phyloP scores from a whole-genome alignment of 2,888 invertebrate genomes.

The Drosophila mulleri region DNA sequence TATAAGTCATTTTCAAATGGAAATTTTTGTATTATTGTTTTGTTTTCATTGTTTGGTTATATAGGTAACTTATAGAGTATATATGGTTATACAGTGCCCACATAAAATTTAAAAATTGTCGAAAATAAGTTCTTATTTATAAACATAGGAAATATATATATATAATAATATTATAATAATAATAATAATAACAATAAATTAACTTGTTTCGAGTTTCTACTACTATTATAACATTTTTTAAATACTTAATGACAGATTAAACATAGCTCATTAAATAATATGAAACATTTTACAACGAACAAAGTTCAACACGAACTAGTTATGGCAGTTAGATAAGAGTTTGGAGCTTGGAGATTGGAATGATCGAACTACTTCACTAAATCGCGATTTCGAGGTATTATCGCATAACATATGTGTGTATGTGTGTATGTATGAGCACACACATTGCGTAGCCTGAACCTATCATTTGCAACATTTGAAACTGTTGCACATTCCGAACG shows the following conservation, averaged over 20 bases:
- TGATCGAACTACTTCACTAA: neutral
- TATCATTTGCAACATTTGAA: constrained; percentile 3
- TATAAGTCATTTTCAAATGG: neutral
- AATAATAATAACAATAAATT: too few species aligned
- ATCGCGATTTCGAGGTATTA: neutral
- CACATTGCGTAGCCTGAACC: neutral
- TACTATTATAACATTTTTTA: neutral
- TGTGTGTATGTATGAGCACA: too few species aligned
- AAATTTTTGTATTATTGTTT: constrained; percentile 15
- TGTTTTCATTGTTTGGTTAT: neutral
- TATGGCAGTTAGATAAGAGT: neutral
- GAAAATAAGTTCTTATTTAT: too few species aligned
- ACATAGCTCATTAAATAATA: too few species aligned
- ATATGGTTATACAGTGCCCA: neutral
- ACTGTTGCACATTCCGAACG: constrained; percentile 2
- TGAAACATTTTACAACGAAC: neutral
- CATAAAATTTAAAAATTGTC: too few species aligned
- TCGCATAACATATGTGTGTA: neutral
- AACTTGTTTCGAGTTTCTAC: too few species aligned
- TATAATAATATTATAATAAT: too few species aligned
- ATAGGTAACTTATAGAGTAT: neutral
- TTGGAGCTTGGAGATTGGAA: neutral
- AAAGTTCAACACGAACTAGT: neutral
- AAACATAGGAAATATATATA: too few species aligned
- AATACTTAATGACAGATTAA: too few species aligned